Conservation (phyloP, 2,888 invertebrate genomes). For the Bhutanitis thaidina region DNA sequence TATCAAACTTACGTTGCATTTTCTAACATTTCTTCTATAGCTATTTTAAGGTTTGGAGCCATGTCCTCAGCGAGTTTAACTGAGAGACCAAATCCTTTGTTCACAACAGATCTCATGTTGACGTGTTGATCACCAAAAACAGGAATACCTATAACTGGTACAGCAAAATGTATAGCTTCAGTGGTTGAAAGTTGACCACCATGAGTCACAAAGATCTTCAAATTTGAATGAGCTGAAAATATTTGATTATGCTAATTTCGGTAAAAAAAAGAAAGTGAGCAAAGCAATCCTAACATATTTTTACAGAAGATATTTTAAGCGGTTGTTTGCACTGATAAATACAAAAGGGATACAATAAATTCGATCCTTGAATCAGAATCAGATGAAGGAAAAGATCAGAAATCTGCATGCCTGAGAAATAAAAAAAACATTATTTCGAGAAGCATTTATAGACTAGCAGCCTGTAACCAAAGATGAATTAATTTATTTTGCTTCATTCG, state of each 20-base stretch:
- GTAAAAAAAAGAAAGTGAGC: no score
- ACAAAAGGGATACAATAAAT: no score
- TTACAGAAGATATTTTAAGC: no score
- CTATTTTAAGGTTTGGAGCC: conserved; percentile 34
- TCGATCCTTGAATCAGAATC: no score
- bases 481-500: no score
- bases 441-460: no score
- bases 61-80: conserved; percentile 42
- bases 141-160: conserved; percentile 59
- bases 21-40: conserved; percentile 45
- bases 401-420: no score
- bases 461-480: no score
- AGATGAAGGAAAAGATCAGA: no score
- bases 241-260: background rate
- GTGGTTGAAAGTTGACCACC: conserved; percentile 58
- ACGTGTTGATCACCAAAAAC: conserved; percentile 50
- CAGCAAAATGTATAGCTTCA: conserved; percentile 56
- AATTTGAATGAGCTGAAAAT: conserved; percentile 47
- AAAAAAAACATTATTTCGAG: no score
- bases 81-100: conserved; percentile 47
- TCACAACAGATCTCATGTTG: conserved; percentile 46
- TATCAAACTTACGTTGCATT: conserved; percentile 48
- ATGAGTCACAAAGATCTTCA: conserved; percentile 55
- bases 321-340: no score
- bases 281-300: no score